Evolutionary conservation across 2,888 invertebrate genomes (phyloP).

Genomic region (Congeria kusceri): DNA sequence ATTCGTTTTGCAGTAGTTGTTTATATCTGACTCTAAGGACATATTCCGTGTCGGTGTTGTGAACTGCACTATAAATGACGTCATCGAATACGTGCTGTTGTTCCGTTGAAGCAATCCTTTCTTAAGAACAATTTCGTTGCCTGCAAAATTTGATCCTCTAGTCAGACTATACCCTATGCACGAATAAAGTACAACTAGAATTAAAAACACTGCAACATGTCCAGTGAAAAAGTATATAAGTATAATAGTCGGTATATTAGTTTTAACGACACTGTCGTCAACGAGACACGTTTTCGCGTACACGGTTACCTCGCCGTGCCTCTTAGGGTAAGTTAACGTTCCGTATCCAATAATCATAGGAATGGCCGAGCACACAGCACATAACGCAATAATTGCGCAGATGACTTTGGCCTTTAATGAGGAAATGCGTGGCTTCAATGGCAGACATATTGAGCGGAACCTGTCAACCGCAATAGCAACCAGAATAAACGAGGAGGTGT

Average conservation of each 20-base stretch:
- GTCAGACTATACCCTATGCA: constrained; percentile 50
- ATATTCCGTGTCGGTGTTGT: constrained; percentile 28
- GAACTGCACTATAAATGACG: constrained; percentile 31
- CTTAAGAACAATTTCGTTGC: background rate
- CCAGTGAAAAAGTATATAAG: constrained; percentile 47
- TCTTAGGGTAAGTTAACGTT: constrained; percentile 26
- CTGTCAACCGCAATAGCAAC: constrained; percentile 57
- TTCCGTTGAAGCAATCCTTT: constrained; percentile 42
- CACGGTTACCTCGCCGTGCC: constrained; percentile 15
- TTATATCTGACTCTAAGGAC: background rate
- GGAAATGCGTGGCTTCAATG: constrained; percentile 47
- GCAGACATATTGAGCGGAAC: constrained; percentile 53
- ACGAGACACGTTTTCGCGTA: constrained; percentile 48
- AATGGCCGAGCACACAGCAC: constrained; percentile 41
- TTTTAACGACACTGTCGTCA: constrained; percentile 42
- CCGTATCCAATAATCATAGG: constrained; percentile 59
- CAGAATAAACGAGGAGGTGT: constrained; percentile 55
- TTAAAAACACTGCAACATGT: constrained; percentile 43
- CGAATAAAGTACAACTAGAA: constrained; percentile 41
- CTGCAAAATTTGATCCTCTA: constrained; percentile 30
- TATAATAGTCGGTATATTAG: constrained; percentile 46
- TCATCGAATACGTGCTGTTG: constrained; percentile 42
- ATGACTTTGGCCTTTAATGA: constrained; percentile 29
- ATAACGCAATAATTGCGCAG: constrained; percentile 19
- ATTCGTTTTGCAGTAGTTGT: background rate